Base-by-base conservation (phyloP, 64 coral and sea anemone genomes). In the Stichodactyla mertensii region DNA sequence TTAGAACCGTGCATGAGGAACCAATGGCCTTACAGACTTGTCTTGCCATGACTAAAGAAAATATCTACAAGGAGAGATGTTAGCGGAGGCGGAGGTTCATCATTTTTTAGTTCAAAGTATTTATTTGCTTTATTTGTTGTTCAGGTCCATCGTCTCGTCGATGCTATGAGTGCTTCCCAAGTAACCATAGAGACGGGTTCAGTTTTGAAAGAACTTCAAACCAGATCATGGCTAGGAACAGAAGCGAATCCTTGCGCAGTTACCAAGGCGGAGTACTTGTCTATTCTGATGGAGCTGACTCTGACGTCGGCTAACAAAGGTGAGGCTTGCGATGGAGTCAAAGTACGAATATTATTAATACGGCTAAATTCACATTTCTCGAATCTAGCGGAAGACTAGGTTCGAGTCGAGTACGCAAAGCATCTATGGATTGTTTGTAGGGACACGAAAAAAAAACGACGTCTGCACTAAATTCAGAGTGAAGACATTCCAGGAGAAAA, bases 191-290 rank as follows among this genome's bases (percentile, higher is more conserved):
- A 15, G 26, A 57, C 59, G 15, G 23, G n/a, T 51, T 53, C n/a
- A 27, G 60, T 89, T 57, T 8, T 89, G n/a, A 78, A 85, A 60
- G 82, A 61, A 16, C 45, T 91, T 12, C 62, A 70, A 5, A 77
- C 77, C 7, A 85, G 78, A 51, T 51, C 66, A 51, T 95, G 89
- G 93, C 71, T 95, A 53, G 89, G 86, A 61, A 85, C 89, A 13
- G n/a, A 26, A 18, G 14, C 60, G 57, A 95, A 95, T 71, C 27
- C 57, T 15, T 95, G 89, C 57, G 77, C 82, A 13, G 20, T 95
- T 11, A 95, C 89, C 16, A 91, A 81, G 60, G 93, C 86, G 31
- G 67, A 91, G 59, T 91, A 88, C 55, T 88, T 95, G 31, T 24
- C 12, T 53, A 88, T 91, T 16, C 10, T 91, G 4, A 91, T 91